Base-by-base conservation (phyloP, 1,140 invertebrate genomes). In the Euglossa dilemma region DNA sequence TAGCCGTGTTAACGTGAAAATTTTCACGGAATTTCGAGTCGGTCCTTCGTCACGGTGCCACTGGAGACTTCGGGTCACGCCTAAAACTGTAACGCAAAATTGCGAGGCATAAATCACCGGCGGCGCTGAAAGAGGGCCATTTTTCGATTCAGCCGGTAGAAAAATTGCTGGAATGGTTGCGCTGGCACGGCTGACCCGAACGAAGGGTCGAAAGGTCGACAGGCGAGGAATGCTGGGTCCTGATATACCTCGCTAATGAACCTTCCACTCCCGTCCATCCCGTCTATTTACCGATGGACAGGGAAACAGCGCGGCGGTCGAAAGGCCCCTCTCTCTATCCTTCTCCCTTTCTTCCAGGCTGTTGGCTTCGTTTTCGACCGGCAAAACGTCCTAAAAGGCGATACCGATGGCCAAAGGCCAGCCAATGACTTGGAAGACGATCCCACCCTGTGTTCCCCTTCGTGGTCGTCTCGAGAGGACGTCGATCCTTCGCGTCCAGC, bases 201-300 rank as follows among this genome's bases (percentile, higher is more conserved):
- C 87, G 36, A 85, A 81, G 87, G 91, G 88, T 90, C 90, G 88
- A 92, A 91, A 91, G 92, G 92, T 93, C 92, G 91, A 89, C 90
- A 84, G 89, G 85, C 80, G 86, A 90, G 90, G 93, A 92, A 93
- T 93, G 92, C 91, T 82, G 90, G 90, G 87, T 83, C 90, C 90
- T 85, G 83, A 91, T 92, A 92, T 91, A 89, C 88, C 90, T 87
- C 90, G 90, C 92, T 93, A 93, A 94, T 94, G 93, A 94, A 94
- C 91, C 90, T 77, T 87, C 86, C 73, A 66, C 71, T 84, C 81
- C 79, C 59, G 85, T 86, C 67, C 77, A 74, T 67, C 84, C 85
- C 73, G 74, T 83, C 81, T 85, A 85, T 86, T 85, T 83, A 83
- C 74, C 74, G 56, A 70, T 80, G 52, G 78, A 78, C 43, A 47